Base-by-base conservation (phyloP, 2,797 vertebrate genomes). In the Linurgus olivaceus region DNA sequence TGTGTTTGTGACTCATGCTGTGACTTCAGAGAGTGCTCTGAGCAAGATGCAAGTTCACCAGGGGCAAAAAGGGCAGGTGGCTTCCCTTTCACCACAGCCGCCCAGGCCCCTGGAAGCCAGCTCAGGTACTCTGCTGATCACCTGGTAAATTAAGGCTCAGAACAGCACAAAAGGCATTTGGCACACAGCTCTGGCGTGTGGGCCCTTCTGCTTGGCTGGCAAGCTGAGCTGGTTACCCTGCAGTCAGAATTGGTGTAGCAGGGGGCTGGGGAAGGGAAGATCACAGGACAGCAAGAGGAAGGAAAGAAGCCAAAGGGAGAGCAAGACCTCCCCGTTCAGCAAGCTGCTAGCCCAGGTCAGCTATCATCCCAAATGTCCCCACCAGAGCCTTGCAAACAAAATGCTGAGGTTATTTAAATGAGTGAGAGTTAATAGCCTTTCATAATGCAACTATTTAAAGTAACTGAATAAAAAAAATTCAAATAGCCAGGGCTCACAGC, bases 381-480 rank as follows among this genome's bases (percentile, higher is more conserved):
- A 18, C 59, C 63, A 71, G 42, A 79, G 77, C 35, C 87, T 81
- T 12, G 55, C 88, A 90, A 91, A 88, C 76, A 92, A 68, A 86
- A 80, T 50, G 15, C 58, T 84, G 59, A 78, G 68, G 44, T 90
- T 52, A 94, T 63, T 91, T 79, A 91, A 71, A 78, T 54, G 40
- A 29, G 28, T 58, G 31, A 63, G 51, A 59, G 78, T 78, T 87
- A 83, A 86, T 11, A 92, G 70, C 51, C 70, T 88, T 62, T 81
- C 35, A 3, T 77, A 83, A 86, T 66, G 11, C 37, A 85, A 79
- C 73, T 92, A 81, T 80, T 83, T 88, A 48, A 94, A 95, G 71
- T 45, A 88, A 83, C 58, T 25, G 37, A 88, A 77, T 31, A 38
- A 72, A 51, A 57, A 48, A n/a, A 18, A 13, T 40, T 52, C 42